Base-by-base conservation (phyloP, 1,140 invertebrate genomes). In the Microplitis demolitor region DNA sequence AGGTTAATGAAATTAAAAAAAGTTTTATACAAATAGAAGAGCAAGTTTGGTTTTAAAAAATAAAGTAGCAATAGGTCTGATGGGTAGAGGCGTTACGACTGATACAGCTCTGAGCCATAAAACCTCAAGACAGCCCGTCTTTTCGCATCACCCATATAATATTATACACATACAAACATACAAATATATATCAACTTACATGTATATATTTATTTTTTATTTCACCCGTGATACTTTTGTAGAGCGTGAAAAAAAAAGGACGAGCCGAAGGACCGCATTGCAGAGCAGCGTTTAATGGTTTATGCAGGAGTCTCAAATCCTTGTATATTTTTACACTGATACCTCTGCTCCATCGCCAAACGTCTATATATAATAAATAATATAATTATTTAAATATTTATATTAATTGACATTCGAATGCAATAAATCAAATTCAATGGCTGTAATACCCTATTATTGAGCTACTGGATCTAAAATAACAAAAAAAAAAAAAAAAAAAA, bases 241-340 rank as follows among this genome's bases (percentile, higher is more conserved):
- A 24, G 16, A 56, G 16, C 53, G 34, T n/a, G 34, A 62, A 66
- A 58, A 67, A 66, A 70, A 72, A 72, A 72, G 56, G 63, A 69
- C 67, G 51, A 72, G 62, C 34, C 13, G n/a, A 68, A 73, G 45
- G 35, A 76, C 74, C 77, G 78, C 76, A 79, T 35, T 78, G 74
- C 74, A 67, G 74, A 73, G 74, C 51, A 73, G 60, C 70, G 58
- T 73, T 64, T 70, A 78, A 79, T 78, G 72, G 74, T 78, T 79
- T 77, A 76, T 78, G 70, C 72, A 78, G 24, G 37, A 72, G 74
- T 69, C 63, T 73, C 75, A 77, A 74, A 77, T 77, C 74, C 76
- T 61, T 62, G 72, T 63, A 71, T 58, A 77, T 73, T 76, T 78
- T 72, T 66, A 45, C 66, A 69, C 51, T 62, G 72, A 71, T 74